A percentile compares a stretch with the other conserved stretches of the same genome.
phyloP scores from a whole-genome alignment of 2,888 invertebrate species.

The Seladonia tumulorum region DNA sequence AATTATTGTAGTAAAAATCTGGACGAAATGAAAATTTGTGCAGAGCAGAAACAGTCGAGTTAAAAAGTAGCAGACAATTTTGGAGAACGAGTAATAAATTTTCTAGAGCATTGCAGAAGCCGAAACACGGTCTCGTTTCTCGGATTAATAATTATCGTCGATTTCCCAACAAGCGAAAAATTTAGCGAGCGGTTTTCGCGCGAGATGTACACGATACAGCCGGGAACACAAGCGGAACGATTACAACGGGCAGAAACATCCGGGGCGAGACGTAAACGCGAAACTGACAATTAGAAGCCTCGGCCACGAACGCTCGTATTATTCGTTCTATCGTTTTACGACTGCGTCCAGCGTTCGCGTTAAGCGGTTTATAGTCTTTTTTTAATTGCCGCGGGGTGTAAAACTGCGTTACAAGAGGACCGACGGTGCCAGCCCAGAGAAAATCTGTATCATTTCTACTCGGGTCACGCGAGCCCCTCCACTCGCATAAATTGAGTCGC shows the following conservation, averaged over 20 bases:
- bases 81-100: background rate
- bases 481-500: background rate
- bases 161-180: background rate
- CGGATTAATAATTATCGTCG: background rate
- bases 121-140: background rate
- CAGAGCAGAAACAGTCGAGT: no score
- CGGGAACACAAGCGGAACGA: background rate
- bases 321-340: conserved; percentile 62
- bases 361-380: conserved; percentile 64
- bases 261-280: conserved; percentile 42
- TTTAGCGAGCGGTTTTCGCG: background rate
- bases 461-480: conserved; percentile 46
- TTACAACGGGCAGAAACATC: conserved; percentile 43
- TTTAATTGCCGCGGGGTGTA: conserved; percentile 50
- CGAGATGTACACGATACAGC: conserved; percentile 6
- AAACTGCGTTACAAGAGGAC: conserved; percentile 34
- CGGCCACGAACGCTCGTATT: conserved; percentile 49
- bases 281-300: conserved; percentile 62
- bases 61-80: no score
- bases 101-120: background rate
- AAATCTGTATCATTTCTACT: conserved; percentile 67
- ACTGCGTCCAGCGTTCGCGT: conserved; percentile 47
- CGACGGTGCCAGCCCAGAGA: conserved; percentile 16
- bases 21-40: no score
- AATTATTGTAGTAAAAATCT: no score